A percentile compares a stretch with the other conserved stretches of the same genome.
Evolutionary conservation across 2,113 vertebrate species (phyloP).

Genomic region (Chamaea fasciata): DNA sequence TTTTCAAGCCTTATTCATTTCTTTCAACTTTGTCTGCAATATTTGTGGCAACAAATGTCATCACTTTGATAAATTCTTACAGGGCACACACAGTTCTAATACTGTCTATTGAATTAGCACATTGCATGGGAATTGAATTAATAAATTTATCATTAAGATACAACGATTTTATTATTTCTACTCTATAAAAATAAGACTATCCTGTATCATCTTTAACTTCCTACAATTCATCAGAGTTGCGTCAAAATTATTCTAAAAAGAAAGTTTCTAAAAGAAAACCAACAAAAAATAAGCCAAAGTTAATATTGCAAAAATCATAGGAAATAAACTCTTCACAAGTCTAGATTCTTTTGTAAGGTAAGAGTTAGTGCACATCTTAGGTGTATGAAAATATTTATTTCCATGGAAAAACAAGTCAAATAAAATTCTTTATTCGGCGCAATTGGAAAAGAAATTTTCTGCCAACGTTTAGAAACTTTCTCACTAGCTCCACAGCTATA

Average conservation of each 20-base stretch:
- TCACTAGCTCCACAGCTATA: neutral
- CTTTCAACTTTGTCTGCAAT: neutral
- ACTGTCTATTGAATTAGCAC: neutral
- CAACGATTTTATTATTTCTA: neutral
- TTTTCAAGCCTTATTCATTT: neutral
- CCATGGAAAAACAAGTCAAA: neutral
- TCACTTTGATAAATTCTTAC: neutral
- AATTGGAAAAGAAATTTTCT: neutral
- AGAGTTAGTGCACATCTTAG: neutral
- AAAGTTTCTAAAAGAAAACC: neutral
- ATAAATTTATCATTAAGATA: neutral
- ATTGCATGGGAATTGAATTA: neutral
- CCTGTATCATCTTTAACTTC: neutral
- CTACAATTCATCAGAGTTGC: neutral
- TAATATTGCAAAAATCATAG: neutral
- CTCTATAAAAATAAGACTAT: neutral
- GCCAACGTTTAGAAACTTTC: neutral
- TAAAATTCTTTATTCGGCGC: neutral
- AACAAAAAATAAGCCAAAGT: neutral
- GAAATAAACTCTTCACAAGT: neutral
- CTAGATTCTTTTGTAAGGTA: neutral
- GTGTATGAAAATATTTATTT: neutral
- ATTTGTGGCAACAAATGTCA: neutral
- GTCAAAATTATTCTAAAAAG: neutral
- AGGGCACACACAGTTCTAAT: neutral